Evolutionary conservation across 92 coral and sea anemone species (phyloP), one percentile per base, ranked within the genome.

Genomic region (Nematostella vectensis): DNA sequence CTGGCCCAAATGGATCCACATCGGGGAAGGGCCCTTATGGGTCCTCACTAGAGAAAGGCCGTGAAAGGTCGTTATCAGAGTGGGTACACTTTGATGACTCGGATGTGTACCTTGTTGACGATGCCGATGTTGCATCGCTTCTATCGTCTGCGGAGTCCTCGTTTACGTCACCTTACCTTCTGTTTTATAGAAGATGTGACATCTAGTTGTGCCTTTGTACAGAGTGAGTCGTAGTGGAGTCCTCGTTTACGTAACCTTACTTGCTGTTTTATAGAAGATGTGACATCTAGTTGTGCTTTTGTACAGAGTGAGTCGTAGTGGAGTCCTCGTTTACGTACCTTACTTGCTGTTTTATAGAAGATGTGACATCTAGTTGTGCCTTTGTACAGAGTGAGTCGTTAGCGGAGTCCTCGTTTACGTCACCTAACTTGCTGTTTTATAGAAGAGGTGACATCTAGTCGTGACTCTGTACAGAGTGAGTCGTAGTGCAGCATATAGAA

Each of bases 61-160:
- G 2, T 18, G 74, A 48, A 22, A 20, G 27, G 8, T 24, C 28
- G 3, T 47, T 42, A 16, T 25, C n/a, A 27, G 59, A 29, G 11
- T 93, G 99, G 99, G 71, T 93, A 17, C 95, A 93, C 57, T 93
- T 93, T 79, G 99, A 93, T 62, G 99, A 93, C 33, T 85, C 96
- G 12, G 72, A 77, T 21, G 99, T 93, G 16, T 60, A 62, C 25
- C 63, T 63, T 23, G 50, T 93, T 29, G 55, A 76, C 18, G 84
- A 83, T 26, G 61, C 75, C 15, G 96, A 93, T 23, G 80, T 93
- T 38, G 48, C 68, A 40, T 58, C 79, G 40, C 27, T 93, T 28
- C 61, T 93, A 51, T 87, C 94, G 3, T 85, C 93, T 16, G 67
- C 96, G 23, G 80, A 83, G 28, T 86, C 99, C 29, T 76, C 96